Conservation (phyloP, 1,140 invertebrate genomes). For the Ruditapes philippinarum region DNA sequence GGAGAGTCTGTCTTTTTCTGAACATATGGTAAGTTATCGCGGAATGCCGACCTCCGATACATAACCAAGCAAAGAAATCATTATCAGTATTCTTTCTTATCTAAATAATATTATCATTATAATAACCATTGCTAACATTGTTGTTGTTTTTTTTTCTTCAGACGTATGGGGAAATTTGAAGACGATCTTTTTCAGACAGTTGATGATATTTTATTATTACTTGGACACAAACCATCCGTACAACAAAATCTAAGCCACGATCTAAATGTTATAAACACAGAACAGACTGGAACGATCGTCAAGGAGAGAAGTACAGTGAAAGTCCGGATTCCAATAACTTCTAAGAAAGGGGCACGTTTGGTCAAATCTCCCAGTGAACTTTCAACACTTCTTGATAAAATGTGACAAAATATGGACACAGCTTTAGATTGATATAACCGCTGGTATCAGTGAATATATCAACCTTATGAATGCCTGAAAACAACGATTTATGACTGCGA, state of each 20-base stretch:
- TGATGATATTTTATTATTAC: conserved; percentile 83
- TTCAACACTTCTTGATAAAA: conserved; percentile 67
- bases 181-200: conserved; percentile 83
- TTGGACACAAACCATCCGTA: conserved; percentile 82
- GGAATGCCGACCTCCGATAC: no score
- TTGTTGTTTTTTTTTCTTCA: conserved; percentile 64
- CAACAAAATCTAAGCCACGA: not conserved
- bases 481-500: no score
- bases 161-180: conserved; percentile 85
- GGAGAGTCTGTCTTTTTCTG: no score
- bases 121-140: no score
- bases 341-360: conserved; percentile 71
- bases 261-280: not conserved
- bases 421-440: no score
- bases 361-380: conserved; percentile 71
- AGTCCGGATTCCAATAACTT: conserved; percentile 47
- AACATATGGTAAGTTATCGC: no score
- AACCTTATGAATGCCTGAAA: no score
- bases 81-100: no score
- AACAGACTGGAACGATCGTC: not conserved
- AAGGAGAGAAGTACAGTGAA: not conserved
- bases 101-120: no score
- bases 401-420: conserved; percentile 30
- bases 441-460: no score
- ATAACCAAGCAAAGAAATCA: no score